A percentile compares a stretch with the other conserved stretches of the same genome.
Conservation (phyloP, 2,797 vertebrate genomes). For the Leuciscus waleckii region DNA sequence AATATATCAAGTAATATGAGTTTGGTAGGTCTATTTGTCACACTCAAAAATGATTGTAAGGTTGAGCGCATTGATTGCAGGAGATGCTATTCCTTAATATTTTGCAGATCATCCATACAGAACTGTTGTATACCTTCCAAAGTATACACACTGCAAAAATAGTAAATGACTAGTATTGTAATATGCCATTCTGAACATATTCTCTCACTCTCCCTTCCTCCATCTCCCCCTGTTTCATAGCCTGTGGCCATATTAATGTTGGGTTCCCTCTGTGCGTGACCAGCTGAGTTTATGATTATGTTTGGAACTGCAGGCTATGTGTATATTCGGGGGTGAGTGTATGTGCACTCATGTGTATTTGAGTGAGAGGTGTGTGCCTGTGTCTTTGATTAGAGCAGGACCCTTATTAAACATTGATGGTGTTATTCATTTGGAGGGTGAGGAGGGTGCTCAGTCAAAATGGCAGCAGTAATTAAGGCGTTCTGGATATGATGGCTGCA, state of each 20-base stretch:
- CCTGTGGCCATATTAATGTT: conserved; percentile 43
- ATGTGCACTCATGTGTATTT: conserved; percentile 47
- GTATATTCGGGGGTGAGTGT: background rate
- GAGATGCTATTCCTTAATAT: background rate
- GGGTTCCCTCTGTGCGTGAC: conserved; percentile 38
- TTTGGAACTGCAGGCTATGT: conserved; percentile 77
- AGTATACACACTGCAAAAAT: background rate
- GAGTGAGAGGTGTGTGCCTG: conserved; percentile 52
- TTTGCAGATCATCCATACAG: background rate
- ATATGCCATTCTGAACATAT: conserved; percentile 35
- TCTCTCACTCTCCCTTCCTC: background rate
- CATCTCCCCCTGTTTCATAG: background rate
- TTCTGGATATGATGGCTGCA: conserved; percentile 83
- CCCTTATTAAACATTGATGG: conserved; percentile 96
- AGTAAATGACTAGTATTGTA: background rate
- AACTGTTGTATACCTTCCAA: background rate
- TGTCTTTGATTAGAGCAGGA: conserved; percentile 59
- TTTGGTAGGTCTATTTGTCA: background rate
- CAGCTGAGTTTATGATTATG: conserved; percentile 57
- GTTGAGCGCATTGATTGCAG: background rate
- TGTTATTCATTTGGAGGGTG: conserved; percentile 90
- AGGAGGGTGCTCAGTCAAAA: conserved; percentile 87
- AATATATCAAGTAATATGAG: background rate
- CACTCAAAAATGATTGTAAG: background rate
- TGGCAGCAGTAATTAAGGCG: conserved; percentile 92